phyloP scores from a whole-genome alignment of 1,140 invertebrate genomes.

The Hycleus phaleratus region DNA sequence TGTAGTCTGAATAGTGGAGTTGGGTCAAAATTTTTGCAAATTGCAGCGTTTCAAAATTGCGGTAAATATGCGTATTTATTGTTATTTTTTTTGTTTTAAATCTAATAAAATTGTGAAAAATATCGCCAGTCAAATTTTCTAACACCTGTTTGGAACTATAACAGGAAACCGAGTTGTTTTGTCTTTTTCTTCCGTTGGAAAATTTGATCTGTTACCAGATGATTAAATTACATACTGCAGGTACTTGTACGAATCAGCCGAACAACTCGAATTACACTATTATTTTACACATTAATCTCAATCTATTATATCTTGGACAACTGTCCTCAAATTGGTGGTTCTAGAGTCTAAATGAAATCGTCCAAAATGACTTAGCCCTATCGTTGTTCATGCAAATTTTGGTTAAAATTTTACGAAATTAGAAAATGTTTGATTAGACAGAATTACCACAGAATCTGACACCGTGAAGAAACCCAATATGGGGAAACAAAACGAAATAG shows the following conservation, averaged over 20 bases:
- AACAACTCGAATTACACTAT: constrained; percentile 5
- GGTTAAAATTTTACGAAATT: not conserved
- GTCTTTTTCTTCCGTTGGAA: constrained; percentile 6
- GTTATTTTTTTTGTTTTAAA: not conserved
- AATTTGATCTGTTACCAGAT: constrained; percentile 14
- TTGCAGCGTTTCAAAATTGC: too few relatives aligned
- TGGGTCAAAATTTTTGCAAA: too few relatives aligned
- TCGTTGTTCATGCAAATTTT: not conserved
- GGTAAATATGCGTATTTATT: not conserved
- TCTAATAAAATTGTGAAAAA: not conserved
- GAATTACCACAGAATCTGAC: constrained; percentile 16
- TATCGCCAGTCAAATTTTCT: not conserved
- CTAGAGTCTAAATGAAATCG: not conserved
- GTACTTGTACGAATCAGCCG: constrained; percentile 7
- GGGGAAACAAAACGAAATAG: not conserved
- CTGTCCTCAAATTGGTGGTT: not conserved
- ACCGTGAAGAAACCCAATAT: constrained; percentile 16
- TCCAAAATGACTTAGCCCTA: not conserved
- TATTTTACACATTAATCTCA: constrained; percentile 1
- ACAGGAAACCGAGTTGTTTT: not conserved
- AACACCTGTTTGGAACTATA: not conserved
- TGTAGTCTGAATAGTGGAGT: too few relatives aligned
- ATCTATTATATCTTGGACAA: not conserved
- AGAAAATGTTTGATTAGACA: not conserved
- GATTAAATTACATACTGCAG: constrained; percentile 16